Conservation (phyloP, 1,140 invertebrate species). For the Argopecten irradians region DNA sequence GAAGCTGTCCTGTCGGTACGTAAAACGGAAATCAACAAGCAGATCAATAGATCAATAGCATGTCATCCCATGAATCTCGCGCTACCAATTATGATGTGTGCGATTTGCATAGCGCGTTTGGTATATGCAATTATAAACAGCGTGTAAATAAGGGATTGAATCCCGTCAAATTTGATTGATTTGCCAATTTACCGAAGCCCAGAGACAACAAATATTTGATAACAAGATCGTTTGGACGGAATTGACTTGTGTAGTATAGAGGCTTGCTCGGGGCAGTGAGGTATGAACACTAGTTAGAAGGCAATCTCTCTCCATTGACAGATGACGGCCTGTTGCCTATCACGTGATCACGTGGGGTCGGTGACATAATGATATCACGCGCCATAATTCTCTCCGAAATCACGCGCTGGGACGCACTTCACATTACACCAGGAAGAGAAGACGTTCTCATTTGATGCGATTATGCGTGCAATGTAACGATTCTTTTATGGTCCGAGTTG, state of each 20-base stretch:
- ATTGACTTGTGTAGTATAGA: neutral
- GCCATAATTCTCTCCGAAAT: constrained; percentile 2
- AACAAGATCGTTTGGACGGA: constrained; percentile 9
- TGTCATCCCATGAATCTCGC: neutral
- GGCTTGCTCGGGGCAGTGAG: neutral
- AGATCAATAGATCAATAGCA: neutral
- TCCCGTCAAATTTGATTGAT: neutral
- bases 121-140: constrained; percentile 9
- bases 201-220: constrained; percentile 23
- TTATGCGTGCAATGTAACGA: constrained; percentile 17
- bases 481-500: constrained; percentile 1
- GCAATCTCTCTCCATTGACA: constrained; percentile 21
- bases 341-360: constrained; percentile 19
- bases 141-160: constrained; percentile 17
- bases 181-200: neutral
- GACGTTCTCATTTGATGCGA: neutral
- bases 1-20: neutral
- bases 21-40: neutral
- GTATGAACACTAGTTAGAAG: constrained; percentile 17
- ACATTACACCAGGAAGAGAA: neutral
- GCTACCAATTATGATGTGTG: neutral
- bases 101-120: neutral
- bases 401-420: constrained; percentile 1
- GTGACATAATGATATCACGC: constrained; percentile 15
- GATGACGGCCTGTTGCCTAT: constrained; percentile 14